phyloP scores from a whole-genome alignment of 2,888 invertebrate genomes.

The Drosophila borealis region DNA sequence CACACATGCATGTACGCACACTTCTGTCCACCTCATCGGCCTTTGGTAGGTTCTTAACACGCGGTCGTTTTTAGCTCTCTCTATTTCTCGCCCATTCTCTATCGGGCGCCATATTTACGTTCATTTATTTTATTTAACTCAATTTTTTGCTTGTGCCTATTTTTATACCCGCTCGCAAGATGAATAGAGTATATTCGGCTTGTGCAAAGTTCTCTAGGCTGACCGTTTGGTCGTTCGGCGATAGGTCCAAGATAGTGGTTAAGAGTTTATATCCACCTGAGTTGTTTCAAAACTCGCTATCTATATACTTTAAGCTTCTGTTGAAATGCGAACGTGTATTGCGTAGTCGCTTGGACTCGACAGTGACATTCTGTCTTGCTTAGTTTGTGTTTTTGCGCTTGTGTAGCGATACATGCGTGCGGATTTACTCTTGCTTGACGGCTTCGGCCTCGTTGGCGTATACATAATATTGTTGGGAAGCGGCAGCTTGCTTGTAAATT shows the following conservation, averaged over 20 bases:
- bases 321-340: too few species aligned
- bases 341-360: conserved; percentile 14
- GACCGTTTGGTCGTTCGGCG: too few species aligned
- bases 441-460: conserved; percentile 70
- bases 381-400: conserved; percentile 41
- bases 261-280: too few species aligned
- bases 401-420: conserved; percentile 38
- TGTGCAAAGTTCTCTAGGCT: too few species aligned
- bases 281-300: too few species aligned
- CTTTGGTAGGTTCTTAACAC: conserved; percentile 28
- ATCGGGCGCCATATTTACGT: conserved; percentile 39
- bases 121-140: conserved; percentile 60
- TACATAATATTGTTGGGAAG: conserved; percentile 57
- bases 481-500: conserved; percentile 71
- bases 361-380: neutral
- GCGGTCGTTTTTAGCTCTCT: neutral
- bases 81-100: neutral
- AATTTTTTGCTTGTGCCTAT: conserved; percentile 49
- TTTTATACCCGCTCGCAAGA: conserved; percentile 21
- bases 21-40: conserved; percentile 57
- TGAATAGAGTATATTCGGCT: too few species aligned
- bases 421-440: conserved; percentile 63
- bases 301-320: too few species aligned
- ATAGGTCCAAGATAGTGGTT: too few species aligned
- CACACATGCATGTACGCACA: conserved; percentile 10